Percentiles rank a stretch among this genome's conserved stretches.
phyloP scores from a whole-genome alignment of 2,797 vertebrate genomes.

The Vultur gryphus region DNA sequence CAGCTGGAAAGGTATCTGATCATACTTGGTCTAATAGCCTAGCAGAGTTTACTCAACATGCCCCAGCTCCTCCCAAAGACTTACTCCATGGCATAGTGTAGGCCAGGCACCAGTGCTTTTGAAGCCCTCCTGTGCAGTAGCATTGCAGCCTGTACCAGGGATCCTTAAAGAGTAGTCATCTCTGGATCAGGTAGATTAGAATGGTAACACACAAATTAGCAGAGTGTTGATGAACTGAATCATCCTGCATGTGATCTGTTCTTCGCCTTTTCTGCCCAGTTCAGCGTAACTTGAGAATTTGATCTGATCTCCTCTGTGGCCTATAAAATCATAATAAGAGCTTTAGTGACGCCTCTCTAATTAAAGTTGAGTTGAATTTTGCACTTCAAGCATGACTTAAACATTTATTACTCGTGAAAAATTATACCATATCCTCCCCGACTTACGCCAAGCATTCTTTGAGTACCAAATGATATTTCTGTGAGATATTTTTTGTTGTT shows the following conservation, averaged over 20 bases:
- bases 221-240: neutral
- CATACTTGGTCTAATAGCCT: neutral
- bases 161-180: neutral
- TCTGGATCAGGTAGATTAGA: neutral
- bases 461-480: neutral
- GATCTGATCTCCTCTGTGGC: constrained; percentile 32
- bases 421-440: neutral
- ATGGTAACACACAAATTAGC: neutral
- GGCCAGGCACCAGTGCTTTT: neutral
- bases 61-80: neutral
- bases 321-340: constrained; percentile 37
- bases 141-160: neutral
- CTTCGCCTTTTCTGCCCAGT: neutral
- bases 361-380: constrained; percentile 30
- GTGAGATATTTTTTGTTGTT: neutral
- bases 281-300: neutral
- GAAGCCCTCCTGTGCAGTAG: neutral
- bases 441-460: neutral
- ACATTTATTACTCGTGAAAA: constrained; percentile 16
- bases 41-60: neutral
- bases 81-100: neutral
- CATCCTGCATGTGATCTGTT: neutral
- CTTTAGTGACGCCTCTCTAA: constrained; percentile 31
- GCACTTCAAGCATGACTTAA: constrained; percentile 28
- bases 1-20: neutral